A percentile compares a stretch with the other conserved stretches of the same genome.
Evolutionary conservation across 1,140 invertebrate genomes (phyloP).

Genomic region (Magallana ariakensis): DNA sequence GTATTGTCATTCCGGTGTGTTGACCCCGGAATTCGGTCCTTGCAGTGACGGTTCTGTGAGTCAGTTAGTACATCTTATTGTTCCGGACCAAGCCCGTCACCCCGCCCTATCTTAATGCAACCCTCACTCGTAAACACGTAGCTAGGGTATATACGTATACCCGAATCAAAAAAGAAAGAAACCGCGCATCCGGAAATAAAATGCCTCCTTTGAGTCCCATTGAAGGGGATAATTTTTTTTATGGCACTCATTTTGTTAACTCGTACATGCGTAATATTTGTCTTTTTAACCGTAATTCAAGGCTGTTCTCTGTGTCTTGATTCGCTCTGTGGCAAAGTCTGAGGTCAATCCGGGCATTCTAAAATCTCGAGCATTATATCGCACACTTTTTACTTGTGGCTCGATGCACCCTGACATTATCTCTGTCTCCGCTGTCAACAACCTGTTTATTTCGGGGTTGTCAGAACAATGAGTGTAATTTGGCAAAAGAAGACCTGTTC

Average conservation of each 20-base stretch:
- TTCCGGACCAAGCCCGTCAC: background rate
- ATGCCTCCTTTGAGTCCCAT: conserved; percentile 4
- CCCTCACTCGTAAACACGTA: background rate
- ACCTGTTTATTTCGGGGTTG: background rate
- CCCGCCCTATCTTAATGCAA: background rate
- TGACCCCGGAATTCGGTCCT: conserved; percentile 8
- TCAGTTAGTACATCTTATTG: background rate
- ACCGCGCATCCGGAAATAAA: conserved; percentile 17
- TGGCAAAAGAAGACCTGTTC: conserved; percentile 8
- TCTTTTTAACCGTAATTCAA: conserved; percentile 32
- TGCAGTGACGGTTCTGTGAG: background rate
- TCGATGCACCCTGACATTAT: conserved; percentile 23
- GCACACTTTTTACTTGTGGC: background rate
- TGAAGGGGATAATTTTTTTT: conserved; percentile 23
- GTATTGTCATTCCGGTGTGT: conserved; percentile 6
- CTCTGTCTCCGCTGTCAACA: conserved; percentile 2
- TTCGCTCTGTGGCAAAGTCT: background rate
- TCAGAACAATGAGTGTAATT: conserved; percentile 19
- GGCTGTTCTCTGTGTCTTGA: conserved; percentile 12
- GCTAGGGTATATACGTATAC: background rate
- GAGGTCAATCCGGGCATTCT: background rate
- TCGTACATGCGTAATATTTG: conserved; percentile 31
- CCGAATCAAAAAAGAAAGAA: conserved; percentile 5
- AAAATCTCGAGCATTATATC: background rate
- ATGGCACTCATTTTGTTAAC: conserved; percentile 24